Conservation (phyloP, 2,113 vertebrate genomes). For the Carassius carassius region DNA sequence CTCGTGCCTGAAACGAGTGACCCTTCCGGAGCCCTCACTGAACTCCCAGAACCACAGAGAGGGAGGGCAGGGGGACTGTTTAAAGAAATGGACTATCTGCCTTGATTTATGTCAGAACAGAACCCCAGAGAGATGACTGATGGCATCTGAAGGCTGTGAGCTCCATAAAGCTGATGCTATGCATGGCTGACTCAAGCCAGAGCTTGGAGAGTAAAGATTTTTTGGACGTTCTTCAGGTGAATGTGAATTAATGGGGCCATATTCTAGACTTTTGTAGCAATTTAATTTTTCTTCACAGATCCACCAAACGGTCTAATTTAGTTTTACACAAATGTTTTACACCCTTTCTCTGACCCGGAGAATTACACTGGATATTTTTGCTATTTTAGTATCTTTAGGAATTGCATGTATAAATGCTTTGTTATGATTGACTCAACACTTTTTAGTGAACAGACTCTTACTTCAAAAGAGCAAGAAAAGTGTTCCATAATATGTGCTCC, state of each 20-base stretch:
- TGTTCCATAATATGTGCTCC: neutral
- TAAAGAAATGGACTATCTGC: slow-evolving; percentile 48
- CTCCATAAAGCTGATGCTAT: slow-evolving; percentile 5
- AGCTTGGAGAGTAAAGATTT: neutral
- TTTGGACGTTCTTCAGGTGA: neutral
- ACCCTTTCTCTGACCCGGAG: neutral
- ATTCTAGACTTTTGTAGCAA: neutral
- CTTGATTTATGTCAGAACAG: slow-evolving; percentile 29
- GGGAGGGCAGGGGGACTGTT: slow-evolving; percentile 12
- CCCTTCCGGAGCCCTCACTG: neutral
- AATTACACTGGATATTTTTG: neutral
- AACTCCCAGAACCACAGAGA: slow-evolving; percentile 17
- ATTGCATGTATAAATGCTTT: neutral
- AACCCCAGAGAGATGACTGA: neutral
- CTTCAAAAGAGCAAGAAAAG: neutral
- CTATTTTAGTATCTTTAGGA: neutral
- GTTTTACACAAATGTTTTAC: neutral
- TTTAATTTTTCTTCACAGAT: neutral
- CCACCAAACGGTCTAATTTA: neutral
- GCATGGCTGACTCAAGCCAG: neutral
- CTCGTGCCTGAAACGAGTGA: neutral
- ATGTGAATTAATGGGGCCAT: neutral
- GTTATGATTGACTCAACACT: neutral
- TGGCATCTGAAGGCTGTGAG: slow-evolving; percentile 43
- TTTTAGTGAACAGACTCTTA: neutral